Evolutionary conservation across 23 tunicate genomes (phyloP), one percentile per base, ranked within the genome.

Genomic region (Corella eumyota): DNA sequence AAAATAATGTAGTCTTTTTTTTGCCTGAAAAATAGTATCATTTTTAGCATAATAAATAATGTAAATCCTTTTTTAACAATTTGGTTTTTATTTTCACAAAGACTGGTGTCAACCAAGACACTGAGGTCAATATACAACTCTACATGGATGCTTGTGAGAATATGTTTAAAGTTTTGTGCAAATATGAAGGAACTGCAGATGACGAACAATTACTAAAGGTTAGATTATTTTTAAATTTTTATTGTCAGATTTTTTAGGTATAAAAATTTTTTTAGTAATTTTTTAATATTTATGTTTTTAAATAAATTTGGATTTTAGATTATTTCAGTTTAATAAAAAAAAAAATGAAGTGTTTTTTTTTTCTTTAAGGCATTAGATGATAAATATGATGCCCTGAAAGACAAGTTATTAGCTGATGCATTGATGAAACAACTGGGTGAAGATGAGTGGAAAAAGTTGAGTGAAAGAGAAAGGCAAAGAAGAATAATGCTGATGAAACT

Each of bases 141-240:
- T 73, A 75, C 73, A 75, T 75, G 62, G 60, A 66, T 4, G 4
- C 35, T 0, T 77, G 75, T 60, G 75, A 64, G 32, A 86, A 86
- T 66, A 77, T 86, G 25, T 86, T 86, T 69, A 74, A 53, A 6
- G 65, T 86, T 33, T 51, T 86, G 56, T 86, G 95, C 74, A 86
- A 69, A 60, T 86, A 86, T 49, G 95, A 86, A 52, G 80, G 85
- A 25, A 31, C 21, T 0, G 67, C 79, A 1, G 85, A 65, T 53
- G 85, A 86, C 47, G 84, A 86, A 0, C 60, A 77, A 22, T 24
- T 86, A n/a, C 65, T 86, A 19, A 67, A 86, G 79, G 95, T 86
- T 13, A 3, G 50, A 11, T 20, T 23, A 17, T 44, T n/a, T n/a
- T n/a, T n/a, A 17, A 44, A 44, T 13, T 11, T 44, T 44, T 44